Base-by-base conservation (phyloP, 2,113 vertebrate genomes). In the Myocastor coypus region DNA sequence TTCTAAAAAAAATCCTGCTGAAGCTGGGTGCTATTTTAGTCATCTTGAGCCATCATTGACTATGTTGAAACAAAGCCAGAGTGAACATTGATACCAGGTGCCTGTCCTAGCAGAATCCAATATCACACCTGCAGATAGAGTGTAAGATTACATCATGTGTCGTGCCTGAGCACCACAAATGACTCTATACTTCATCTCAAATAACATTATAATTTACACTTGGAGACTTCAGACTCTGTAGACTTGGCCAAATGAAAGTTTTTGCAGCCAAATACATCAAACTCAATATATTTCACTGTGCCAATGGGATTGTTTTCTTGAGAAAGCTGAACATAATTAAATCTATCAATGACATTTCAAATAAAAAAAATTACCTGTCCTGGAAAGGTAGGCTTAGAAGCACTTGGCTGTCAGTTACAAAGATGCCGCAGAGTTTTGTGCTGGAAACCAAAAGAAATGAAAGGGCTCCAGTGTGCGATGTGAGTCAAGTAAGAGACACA, bases 191-290 rank as follows among this genome's bases (percentile, higher is more conserved):
- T 98, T 97, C 98, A 97, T 98, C 98, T 98, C 98, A 98, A 98
- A 97, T 98, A 98, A 98, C 97, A 96, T 96, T 97, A 97, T 98
- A 98, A 98, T 98, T 98, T 97, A 98, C 96, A 97, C 96, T 98
- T 96, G 97, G 98, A 98, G 98, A 98, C 96, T 98, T 98, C 95
- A 98, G 97, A 98, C 97, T 97, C 94, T 61, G 86, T 94, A 98
- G 55, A 63, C 81, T 97, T 98, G 97, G 98, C 98, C 98, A 98
- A 98, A 98, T 68, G 83, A 95, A 98, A 97, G 92, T 16, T 94
- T 98, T 97, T 97, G 80, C 98, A 98, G 98, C 98, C 98, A 98
- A 98, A 93, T 96, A 97, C 97, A 98, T 98, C 98, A 98, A 98
- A 98, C 83, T 87, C 97, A 97, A 98, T 98, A 96, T 96, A 97